Conservation (phyloP, 2,113 vertebrate genomes). For the Numenius arquata region DNA sequence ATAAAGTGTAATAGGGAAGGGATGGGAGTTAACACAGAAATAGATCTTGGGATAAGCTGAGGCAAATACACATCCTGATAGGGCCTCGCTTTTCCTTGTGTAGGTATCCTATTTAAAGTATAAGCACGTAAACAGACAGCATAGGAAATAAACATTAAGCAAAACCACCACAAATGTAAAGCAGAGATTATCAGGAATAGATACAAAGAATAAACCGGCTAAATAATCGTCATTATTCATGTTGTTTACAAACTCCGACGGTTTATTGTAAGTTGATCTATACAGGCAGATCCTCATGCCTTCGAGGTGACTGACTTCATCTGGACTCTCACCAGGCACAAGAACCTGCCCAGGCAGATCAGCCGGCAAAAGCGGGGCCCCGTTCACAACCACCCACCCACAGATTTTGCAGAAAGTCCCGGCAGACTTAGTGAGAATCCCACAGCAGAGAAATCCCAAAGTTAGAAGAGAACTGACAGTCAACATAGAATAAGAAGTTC, state of each 20-base stretch:
- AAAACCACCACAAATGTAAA: not conserved
- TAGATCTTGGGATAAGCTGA: not conserved
- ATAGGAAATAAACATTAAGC: not conserved
- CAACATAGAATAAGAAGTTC: not conserved
- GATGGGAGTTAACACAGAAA: not conserved
- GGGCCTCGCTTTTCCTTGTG: not conserved
- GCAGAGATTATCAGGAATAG: not conserved
- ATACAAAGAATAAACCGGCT: not conserved
- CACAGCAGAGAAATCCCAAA: not conserved
- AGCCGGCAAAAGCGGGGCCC: not conserved
- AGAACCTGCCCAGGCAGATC: not conserved
- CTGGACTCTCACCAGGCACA: not conserved
- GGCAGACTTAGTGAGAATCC: not conserved
- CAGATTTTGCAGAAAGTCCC: not conserved
- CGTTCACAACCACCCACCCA: not conserved
- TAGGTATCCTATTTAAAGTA: not conserved
- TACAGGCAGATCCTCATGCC: not conserved
- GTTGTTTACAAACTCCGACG: not conserved
- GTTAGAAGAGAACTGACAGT: not conserved
- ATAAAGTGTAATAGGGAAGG: not conserved
- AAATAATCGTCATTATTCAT: not conserved
- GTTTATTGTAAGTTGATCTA: not conserved
- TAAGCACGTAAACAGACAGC: not conserved
- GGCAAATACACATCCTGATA: not conserved
- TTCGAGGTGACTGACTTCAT: not conserved